These are phyloP conservation scores for Talpa occidentalis DNA, from an alignment of 2,113 vertebrate species.

Conservation along the genomic window DNA sequence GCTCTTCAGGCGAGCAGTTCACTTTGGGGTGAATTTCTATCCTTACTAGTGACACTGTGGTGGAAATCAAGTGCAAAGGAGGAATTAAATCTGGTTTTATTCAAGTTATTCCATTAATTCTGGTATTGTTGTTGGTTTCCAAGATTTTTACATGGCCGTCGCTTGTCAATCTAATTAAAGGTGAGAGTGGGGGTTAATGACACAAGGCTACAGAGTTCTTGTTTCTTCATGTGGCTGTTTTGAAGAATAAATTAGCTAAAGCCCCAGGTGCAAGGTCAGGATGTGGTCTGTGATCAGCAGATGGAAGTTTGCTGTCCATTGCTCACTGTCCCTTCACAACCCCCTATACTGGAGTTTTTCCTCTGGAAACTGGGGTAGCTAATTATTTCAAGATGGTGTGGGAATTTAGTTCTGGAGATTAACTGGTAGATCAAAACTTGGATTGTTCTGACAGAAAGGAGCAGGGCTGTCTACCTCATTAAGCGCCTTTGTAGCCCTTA, in stretches of 20 bases:
- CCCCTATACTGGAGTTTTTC: not conserved
- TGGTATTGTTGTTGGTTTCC: not conserved
- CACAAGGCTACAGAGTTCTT: not conserved
- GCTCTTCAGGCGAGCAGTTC: not conserved
- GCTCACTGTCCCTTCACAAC: not conserved
- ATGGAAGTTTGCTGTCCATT: not conserved
- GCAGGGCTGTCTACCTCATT: not conserved
- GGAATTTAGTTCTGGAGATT: constrained; percentile 44
- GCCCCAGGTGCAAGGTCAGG: not conserved
- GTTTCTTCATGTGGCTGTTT: not conserved
- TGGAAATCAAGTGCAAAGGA: not conserved
- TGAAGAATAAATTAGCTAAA: not conserved
- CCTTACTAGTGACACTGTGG: not conserved
- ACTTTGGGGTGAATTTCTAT: constrained; percentile 4
- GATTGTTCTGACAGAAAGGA: not conserved
- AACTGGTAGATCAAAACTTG: constrained; percentile 8
- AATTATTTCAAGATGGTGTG: constrained; percentile 47
- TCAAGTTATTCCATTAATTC: not conserved
- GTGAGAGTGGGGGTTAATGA: not conserved
- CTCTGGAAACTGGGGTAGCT: not conserved
- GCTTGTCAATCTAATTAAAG: not conserved
- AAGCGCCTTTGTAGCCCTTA: not conserved
- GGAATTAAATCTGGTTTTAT: not conserved
- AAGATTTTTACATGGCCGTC: not conserved
- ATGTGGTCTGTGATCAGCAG: not conserved